These are phyloP conservation scores for Gnathonemus longibarbis DNA, from an alignment of 2,113 vertebrate genomes.

Conservation along the genomic window DNA sequence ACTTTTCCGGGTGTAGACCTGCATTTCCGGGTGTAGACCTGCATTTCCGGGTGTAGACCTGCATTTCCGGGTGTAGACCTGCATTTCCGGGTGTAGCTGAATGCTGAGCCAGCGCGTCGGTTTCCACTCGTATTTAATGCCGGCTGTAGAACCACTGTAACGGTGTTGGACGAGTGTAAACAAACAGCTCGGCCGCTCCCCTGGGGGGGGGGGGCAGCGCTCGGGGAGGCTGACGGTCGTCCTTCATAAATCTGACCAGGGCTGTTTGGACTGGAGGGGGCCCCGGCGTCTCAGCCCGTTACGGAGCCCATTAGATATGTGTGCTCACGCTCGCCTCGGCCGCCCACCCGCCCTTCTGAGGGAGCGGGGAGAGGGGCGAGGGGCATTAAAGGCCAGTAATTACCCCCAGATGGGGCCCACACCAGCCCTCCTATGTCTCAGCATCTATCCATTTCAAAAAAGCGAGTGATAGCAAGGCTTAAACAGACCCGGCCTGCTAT, in stretches of 20 bases:
- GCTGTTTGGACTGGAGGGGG: constrained; percentile 32
- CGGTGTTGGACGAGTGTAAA: constrained; percentile 27
- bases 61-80: too few species aligned
- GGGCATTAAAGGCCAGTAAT: constrained; percentile 43
- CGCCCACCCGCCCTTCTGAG: constrained; percentile 28
- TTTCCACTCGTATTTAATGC: background rate
- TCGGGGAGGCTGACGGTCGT: background rate
- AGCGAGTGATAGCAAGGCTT: background rate
- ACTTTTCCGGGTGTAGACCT: too few species aligned
- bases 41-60: background rate
- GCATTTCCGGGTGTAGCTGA: background rate
- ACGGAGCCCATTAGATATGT: constrained; percentile 42
- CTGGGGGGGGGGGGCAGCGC: background rate
- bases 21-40: too few species aligned
- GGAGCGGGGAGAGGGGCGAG: constrained; percentile 26
- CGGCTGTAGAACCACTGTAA: constrained; percentile 33
- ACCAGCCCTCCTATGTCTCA: background rate
- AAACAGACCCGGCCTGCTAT: background rate
- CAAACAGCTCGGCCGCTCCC: background rate
- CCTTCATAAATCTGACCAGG: constrained; percentile 46
- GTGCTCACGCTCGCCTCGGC: constrained; percentile 31
- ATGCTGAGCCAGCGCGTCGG: background rate
- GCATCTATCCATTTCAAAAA: constrained; percentile 25
- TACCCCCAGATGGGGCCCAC: constrained; percentile 51
- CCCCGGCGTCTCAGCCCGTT: constrained; percentile 41